These are phyloP conservation scores for Abrostola triplasia DNA, from an alignment of 2,888 invertebrate species.

Conservation along the genomic window DNA sequence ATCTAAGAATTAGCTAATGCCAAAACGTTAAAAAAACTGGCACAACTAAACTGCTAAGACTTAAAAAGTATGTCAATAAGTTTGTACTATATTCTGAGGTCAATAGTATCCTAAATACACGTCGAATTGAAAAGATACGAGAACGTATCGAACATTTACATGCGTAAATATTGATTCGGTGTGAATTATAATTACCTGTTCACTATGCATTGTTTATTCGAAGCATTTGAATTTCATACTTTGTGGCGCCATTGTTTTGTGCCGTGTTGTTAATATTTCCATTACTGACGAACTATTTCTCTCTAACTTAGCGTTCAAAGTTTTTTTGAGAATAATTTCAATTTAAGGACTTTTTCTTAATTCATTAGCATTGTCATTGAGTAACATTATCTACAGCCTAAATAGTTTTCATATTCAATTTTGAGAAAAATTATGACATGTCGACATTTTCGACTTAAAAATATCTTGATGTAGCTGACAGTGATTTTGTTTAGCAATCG, in stretches of 20 bases:
- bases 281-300: background rate
- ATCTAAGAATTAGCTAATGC: no score
- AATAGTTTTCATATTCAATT: no score
- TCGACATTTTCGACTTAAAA: no score
- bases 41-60: background rate
- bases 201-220: background rate
- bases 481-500: no score
- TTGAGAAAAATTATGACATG: no score
- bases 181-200: slow-evolving; percentile 2
- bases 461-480: no score
- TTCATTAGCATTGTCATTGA: no score
- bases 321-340: no score
- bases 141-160: background rate
- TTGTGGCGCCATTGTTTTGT: slow-evolving; percentile 1
- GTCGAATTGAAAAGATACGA: background rate
- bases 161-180: background rate
- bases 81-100: background rate
- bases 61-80: background rate
- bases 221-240: background rate
- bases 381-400: no score
- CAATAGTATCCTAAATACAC: background rate
- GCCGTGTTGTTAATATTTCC: background rate
- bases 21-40: no score
- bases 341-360: no score
- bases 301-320: no score